Base-by-base conservation (phyloP, 1,140 invertebrate species). In the Drosophila jambulina region DNA sequence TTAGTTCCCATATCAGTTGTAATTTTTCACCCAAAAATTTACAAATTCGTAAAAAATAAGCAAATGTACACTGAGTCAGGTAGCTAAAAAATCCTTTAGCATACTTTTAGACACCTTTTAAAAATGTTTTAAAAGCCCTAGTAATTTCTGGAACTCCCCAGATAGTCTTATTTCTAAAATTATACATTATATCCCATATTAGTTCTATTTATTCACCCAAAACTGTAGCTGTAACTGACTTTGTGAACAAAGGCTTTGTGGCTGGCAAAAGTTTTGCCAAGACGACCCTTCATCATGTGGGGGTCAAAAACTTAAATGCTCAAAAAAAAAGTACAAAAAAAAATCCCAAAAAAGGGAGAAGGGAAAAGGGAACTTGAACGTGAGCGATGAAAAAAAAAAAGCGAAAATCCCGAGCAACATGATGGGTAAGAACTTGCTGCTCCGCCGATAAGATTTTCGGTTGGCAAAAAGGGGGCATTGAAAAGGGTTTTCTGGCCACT, bases 381-480 rank as follows among this genome's bases (percentile, higher is more conserved):
- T 51, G 27, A 32, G 53, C 34, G 21, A 54, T 25, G 36, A 59
- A 59, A 43, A 59, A 59, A 38, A 43, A 8, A n/a, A n/a, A 38
- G 38, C 23, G 40, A 65, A 79, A 79, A 68, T 59, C 53, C 61
- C 17, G 0, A 32, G n/a, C 49, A 45, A 65, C 64, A 60, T 82
- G 75, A 65, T 60, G 80, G 46, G 40, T 46, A 53, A 69, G n/a
- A 85, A 81, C 74, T 85, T 85, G 65, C 69, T 71, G 78, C 15
- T 48, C 65, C 51, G 67, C 58, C 74, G 83, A 86, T 86, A 86
- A 82, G 83, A 86, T 86, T 82, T 78, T 45, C 38, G 36, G 29
- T 36, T 27, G 23, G 61, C 19, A 63, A 53, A 43, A 42, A 17
- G 15, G n/a, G n/a, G 61, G 49, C 63, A 76, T 86, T 86, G 83